Percentiles rank a stretch among this genome's conserved stretches.
phyloP scores from a whole-genome alignment of 2,113 vertebrate genomes.

The Callospermophilus lateralis region DNA sequence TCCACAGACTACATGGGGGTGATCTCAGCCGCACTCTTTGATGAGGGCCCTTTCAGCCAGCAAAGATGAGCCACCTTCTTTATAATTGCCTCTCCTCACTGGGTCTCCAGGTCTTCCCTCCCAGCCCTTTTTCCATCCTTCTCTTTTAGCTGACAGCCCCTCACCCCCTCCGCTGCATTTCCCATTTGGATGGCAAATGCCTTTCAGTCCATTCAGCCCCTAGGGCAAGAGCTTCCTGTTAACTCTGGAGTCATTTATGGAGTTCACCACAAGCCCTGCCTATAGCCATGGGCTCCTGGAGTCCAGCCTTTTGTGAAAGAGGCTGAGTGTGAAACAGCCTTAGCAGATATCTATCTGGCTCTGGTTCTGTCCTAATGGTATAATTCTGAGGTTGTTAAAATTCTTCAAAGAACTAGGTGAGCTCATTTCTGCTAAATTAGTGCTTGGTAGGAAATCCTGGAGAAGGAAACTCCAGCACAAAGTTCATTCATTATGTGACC shows the following conservation, averaged over 20 bases:
- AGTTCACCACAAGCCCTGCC: conserved; percentile 16
- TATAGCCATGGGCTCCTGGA: neutral
- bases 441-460: conserved; percentile 52
- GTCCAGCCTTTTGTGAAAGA: conserved; percentile 60
- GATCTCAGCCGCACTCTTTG: neutral
- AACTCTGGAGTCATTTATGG: conserved; percentile 31
- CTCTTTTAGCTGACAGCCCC: conserved; percentile 33
- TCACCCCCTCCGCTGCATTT: neutral
- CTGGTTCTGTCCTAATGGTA: neutral
- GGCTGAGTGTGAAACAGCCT: neutral
- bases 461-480: conserved; percentile 33
- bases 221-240: conserved; percentile 52
- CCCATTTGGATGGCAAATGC: conserved; percentile 36
- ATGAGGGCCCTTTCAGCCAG: neutral
- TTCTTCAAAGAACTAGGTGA: conserved; percentile 70
- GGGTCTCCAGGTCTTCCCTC: neutral
- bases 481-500: neutral
- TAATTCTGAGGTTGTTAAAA: conserved; percentile 66
- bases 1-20: rapidly evolving
- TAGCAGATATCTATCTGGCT: neutral
- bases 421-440: conserved; percentile 65
- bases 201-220: conserved; percentile 35
- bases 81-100: neutral
- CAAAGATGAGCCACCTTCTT: neutral
- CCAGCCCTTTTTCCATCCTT: conserved; percentile 22